phyloP scores from a whole-genome alignment of 2,888 invertebrate genomes.

The Agonopterix alstromeriana region DNA sequence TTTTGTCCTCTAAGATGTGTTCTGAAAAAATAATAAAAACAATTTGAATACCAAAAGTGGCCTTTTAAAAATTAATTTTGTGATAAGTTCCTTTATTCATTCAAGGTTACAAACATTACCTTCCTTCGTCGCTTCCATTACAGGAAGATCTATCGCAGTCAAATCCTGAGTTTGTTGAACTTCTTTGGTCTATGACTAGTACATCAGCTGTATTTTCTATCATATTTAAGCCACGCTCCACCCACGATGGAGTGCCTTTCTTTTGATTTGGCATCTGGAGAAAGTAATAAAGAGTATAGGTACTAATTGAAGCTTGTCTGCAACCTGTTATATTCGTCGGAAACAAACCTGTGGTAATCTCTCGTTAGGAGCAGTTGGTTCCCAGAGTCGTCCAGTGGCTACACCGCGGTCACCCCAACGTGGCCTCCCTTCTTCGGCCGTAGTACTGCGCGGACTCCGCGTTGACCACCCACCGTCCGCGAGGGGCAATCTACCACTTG shows the following conservation, averaged over 20 bases:
- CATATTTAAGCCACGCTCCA: slow-evolving; percentile 75
- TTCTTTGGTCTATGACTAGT: slow-evolving; percentile 75
- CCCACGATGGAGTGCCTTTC: slow-evolving; percentile 75
- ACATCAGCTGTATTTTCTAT: slow-evolving; percentile 71
- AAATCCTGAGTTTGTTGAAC: slow-evolving; percentile 59
- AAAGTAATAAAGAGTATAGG: not conserved
- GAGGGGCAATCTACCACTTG: not conserved
- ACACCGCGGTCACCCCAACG: slow-evolving; percentile 86
- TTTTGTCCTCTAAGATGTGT: slow-evolving; percentile 91
- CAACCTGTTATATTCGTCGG: not conserved
- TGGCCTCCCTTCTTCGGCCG: slow-evolving; percentile 78
- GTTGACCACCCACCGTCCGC: slow-evolving; percentile 41
- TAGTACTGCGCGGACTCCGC: slow-evolving; percentile 44
- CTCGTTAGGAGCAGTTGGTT: slow-evolving; percentile 70
- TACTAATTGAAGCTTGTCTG: not conserved
- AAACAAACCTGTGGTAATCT: slow-evolving; percentile 65
- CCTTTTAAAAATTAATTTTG: not conserved
- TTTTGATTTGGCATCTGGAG: slow-evolving; percentile 66
- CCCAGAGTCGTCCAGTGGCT: slow-evolving; percentile 82
- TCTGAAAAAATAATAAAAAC: slow-evolving; percentile 37
- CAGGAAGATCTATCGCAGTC: slow-evolving; percentile 65
- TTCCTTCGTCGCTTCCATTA: slow-evolving; percentile 68
- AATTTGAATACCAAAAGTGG: not conserved
- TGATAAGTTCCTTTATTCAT: too few species aligned
- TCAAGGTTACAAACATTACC: slow-evolving; percentile 24